Evolutionary conservation across 2,888 invertebrate genomes (phyloP).

Genomic region (Anarsia innoxiella): DNA sequence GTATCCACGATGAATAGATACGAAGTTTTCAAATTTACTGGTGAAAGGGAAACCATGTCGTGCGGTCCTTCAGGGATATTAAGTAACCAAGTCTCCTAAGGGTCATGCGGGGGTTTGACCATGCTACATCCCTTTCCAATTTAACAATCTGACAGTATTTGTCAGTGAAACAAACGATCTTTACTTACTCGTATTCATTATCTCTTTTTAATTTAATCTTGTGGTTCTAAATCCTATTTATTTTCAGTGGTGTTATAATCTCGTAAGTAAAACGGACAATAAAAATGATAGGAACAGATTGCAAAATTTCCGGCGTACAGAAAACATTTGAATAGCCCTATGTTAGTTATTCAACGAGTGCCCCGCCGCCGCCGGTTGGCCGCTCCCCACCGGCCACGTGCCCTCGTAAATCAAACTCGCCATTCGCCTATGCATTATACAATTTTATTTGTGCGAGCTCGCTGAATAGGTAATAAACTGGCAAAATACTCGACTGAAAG

Average conservation of each 20-base stretch:
- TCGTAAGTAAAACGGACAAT: not conserved
- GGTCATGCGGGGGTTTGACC: slow-evolving; percentile 66
- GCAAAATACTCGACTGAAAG: slow-evolving; percentile 63
- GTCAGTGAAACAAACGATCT: not conserved
- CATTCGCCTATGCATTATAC: slow-evolving; percentile 75
- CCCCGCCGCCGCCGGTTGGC: slow-evolving; percentile 40
- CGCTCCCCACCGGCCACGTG: slow-evolving; percentile 38
- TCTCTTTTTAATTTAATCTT: no score
- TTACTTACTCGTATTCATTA: no score
- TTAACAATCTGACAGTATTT: slow-evolving; percentile 15
- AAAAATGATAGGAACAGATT: not conserved
- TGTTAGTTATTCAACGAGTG: slow-evolving; percentile 71
- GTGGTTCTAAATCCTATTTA: no score
- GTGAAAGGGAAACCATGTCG: slow-evolving; percentile 67
- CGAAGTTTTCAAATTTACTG: slow-evolving; percentile 34
- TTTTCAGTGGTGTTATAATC: no score
- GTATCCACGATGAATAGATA: no score
- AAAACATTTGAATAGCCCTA: slow-evolving; percentile 53
- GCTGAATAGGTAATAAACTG: slow-evolving; percentile 74
- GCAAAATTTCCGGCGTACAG: not conserved
- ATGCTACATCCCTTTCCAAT: slow-evolving; percentile 46
- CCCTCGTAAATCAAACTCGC: slow-evolving; percentile 73
- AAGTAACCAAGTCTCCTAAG: slow-evolving; percentile 59
- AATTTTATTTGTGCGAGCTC: slow-evolving; percentile 75
- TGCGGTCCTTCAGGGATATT: slow-evolving; percentile 54